Evolutionary conservation across 2,888 invertebrate species (phyloP).

Genomic region (Eurois occulta): DNA sequence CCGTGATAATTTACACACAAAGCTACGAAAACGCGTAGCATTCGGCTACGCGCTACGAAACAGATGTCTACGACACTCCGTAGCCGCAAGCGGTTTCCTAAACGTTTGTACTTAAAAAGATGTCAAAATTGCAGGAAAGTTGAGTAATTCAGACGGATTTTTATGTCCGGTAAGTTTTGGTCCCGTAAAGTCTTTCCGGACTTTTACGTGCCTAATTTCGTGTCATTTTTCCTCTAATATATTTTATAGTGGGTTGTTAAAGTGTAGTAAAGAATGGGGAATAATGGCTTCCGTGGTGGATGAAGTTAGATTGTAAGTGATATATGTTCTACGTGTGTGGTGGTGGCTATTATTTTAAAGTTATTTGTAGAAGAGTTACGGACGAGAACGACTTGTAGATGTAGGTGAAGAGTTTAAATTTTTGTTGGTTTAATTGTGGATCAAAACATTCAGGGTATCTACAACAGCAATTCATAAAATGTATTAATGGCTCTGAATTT

Average conservation of each 20-base stretch:
- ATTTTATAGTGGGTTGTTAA: constrained; percentile 64
- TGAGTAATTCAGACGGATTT: constrained; percentile 62
- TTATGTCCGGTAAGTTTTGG: constrained; percentile 58
- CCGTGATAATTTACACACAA: constrained; percentile 56
- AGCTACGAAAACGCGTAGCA: constrained; percentile 58
- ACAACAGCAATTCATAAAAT: background rate
- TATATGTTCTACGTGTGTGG: constrained; percentile 22
- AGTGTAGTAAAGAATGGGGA: constrained; percentile 51
- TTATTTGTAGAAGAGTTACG: constrained; percentile 18
- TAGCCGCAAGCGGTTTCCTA: constrained; percentile 63
- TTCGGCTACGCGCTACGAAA: constrained; percentile 54
- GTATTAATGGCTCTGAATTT: background rate
- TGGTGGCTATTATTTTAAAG: constrained; percentile 9
- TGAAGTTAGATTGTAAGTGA: constrained; percentile 36
- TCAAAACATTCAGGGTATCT: background rate
- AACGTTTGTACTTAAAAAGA: constrained; percentile 63
- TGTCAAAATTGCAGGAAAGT: constrained; percentile 63
- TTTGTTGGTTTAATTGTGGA: background rate
- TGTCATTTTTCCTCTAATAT: constrained; percentile 59
- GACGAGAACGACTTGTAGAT: background rate
- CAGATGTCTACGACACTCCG: constrained; percentile 60
- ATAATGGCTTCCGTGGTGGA: constrained; percentile 39
- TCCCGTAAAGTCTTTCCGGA: constrained; percentile 46
- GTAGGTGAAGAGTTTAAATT: background rate
- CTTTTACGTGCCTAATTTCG: constrained; percentile 63